Evolutionary conservation across 2,113 vertebrate species (phyloP).

Genomic region (Zootoca vivipara): DNA sequence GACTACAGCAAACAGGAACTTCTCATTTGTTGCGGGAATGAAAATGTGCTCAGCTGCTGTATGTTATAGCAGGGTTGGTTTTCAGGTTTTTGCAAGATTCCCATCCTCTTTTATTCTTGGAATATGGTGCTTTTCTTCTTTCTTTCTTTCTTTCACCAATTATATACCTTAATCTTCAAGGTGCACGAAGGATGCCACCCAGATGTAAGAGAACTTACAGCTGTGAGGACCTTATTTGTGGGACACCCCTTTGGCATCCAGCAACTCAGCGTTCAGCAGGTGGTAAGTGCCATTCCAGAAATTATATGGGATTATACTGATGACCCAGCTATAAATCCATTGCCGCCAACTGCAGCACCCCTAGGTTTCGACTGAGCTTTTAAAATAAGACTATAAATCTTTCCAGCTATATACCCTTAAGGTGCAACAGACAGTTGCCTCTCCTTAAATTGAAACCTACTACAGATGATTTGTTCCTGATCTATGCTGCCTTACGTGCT

Average conservation of each 20-base stretch:
- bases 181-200: constrained; percentile 83
- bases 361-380: not conserved
- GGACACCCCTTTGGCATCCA: constrained; percentile 77
- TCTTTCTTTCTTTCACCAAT: not conserved
- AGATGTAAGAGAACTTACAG: constrained; percentile 75
- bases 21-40: not conserved
- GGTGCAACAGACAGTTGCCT: rapidly evolving
- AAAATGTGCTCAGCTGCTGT: not conserved
- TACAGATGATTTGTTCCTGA: rapidly evolving
- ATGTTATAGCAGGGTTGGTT: not conserved
- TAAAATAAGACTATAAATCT: rapidly evolving
- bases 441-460: rapidly evolving
- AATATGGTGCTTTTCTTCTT: not conserved
- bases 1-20: not conserved
- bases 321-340: too few species aligned
- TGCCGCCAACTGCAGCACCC: not conserved
- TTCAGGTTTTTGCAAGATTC: not conserved
- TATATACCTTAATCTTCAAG: constrained; percentile 63
- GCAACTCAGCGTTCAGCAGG: constrained; percentile 72
- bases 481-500: not conserved
- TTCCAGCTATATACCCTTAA: rapidly evolving
- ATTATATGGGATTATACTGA: not conserved
- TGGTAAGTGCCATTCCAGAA: constrained; percentile 75
- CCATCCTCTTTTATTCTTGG: not conserved
- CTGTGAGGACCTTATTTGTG: constrained; percentile 79